A percentile compares a stretch with the other conserved stretches of the same genome.
phyloP scores from a whole-genome alignment of 2,888 invertebrate genomes.

The Apomyelois bistriatella region DNA sequence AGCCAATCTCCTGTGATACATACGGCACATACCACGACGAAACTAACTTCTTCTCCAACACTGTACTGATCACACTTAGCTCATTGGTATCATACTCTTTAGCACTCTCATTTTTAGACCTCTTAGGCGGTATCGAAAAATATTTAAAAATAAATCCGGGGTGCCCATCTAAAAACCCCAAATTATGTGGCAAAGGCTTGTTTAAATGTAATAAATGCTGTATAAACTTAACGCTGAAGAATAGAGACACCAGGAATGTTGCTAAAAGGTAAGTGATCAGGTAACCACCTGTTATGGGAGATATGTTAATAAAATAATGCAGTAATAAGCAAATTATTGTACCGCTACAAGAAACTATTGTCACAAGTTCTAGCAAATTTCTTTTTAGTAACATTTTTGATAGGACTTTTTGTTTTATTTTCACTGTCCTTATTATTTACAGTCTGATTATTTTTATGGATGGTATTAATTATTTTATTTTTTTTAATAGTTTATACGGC shows the following conservation, averaged over 20 bases:
- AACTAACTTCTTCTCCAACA: conserved; percentile 63
- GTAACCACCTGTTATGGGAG: conserved; percentile 64
- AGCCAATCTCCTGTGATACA: conserved; percentile 71
- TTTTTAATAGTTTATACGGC: no score
- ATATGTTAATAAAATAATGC: conserved; percentile 61
- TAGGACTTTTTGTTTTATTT: background rate
- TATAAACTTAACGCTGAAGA: conserved; percentile 72
- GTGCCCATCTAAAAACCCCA: conserved; percentile 48
- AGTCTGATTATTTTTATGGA: background rate
- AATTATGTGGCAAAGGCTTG: conserved; percentile 70
- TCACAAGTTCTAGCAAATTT: conserved; percentile 55
- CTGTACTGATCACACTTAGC: conserved; percentile 67
- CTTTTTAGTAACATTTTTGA: conserved; percentile 58
- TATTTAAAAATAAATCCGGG: conserved; percentile 43
- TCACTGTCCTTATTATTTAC: background rate
- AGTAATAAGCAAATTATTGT: conserved; percentile 51
- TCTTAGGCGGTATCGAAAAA: conserved; percentile 40
- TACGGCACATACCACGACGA: conserved; percentile 73
- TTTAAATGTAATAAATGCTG: conserved; percentile 75
- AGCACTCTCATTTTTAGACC: conserved; percentile 27
- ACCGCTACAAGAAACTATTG: conserved; percentile 49
- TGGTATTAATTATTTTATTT: background rate
- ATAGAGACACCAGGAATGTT: conserved; percentile 64
- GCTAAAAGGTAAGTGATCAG: conserved; percentile 59
- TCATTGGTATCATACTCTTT: conserved; percentile 71